These are phyloP conservation scores for Pholis gunnellus DNA, from an alignment of 2,113 vertebrate species.

Conservation along the genomic window DNA sequence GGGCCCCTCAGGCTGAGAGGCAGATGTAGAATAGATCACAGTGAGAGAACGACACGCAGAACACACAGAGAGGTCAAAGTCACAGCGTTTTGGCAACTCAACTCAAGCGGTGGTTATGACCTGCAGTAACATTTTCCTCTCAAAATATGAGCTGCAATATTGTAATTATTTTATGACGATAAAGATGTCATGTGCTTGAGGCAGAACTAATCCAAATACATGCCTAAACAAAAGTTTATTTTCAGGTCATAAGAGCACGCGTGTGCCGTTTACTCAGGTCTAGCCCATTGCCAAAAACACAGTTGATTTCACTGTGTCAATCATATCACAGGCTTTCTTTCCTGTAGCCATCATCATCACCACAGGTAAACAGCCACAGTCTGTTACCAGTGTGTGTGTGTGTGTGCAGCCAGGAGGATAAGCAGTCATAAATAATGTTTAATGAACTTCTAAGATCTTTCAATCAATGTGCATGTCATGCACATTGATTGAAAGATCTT, in stretches of 20 bases:
- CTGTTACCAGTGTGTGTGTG: too few relatives aligned
- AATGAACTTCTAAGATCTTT: not conserved
- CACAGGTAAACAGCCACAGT: too few relatives aligned
- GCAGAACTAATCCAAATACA: not conserved
- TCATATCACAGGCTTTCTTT: not conserved
- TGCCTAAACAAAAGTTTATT: too few relatives aligned
- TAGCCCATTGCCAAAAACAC: not conserved
- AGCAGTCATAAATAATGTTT: not conserved
- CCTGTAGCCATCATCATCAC: not conserved
- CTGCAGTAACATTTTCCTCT: not conserved
- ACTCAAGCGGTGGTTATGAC: constrained; percentile 1
- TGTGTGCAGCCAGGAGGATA: not conserved
- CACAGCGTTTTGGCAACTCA: constrained; percentile 22
- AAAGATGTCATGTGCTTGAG: not conserved
- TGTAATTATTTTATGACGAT: constrained; percentile 18
- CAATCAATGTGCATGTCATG: not conserved
- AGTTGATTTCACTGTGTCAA: not conserved
- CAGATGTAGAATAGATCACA: constrained; percentile 58
- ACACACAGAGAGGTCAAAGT: constrained; percentile 10
- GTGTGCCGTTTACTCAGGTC: not conserved
- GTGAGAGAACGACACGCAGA: not conserved
- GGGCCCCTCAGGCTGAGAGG: constrained; percentile 18
- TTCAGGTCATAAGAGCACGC: not conserved
- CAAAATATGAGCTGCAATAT: constrained; percentile 31
- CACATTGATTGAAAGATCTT: too few relatives aligned